These are phyloP conservation scores for Megathymus violae DNA, from an alignment of 1,140 invertebrate species.

Conservation along the genomic window DNA sequence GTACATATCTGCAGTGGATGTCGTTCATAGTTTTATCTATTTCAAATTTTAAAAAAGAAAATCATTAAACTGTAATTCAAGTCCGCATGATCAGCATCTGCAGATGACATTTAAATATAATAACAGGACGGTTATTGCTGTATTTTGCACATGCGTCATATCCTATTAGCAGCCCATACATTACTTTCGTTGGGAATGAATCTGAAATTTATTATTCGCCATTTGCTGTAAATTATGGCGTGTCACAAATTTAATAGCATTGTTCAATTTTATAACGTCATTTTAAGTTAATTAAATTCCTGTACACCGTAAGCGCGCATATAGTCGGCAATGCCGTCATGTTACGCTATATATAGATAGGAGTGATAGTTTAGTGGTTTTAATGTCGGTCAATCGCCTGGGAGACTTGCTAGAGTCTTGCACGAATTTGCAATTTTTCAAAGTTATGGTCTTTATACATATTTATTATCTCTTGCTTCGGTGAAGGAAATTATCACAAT, in stretches of 20 bases:
- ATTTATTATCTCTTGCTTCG: no score
- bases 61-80: not conserved
- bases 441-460: no score
- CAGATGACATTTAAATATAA: slow-evolving; percentile 2
- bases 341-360: no score
- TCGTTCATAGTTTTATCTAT: no score
- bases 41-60: no score
- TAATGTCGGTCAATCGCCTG: no score
- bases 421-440: no score
- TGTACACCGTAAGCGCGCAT: not conserved
- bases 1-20: no score
- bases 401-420: no score
- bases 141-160: slow-evolving; percentile 14
- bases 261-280: slow-evolving; percentile 10
- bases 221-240: slow-evolving; percentile 12
- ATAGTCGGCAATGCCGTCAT: no score
- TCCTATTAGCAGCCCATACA: slow-evolving; percentile 26
- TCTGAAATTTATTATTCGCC: slow-evolving; percentile 22
- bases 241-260: slow-evolving; percentile 10
- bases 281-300: slow-evolving; percentile 8
- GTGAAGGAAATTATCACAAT: no score
- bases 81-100: not conserved
- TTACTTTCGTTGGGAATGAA: slow-evolving; percentile 15
- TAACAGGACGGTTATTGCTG: not conserved
- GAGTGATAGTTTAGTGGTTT: no score